Evolutionary conservation across 1,140 invertebrate genomes (phyloP).

Genomic region (Cepaea nemoralis): DNA sequence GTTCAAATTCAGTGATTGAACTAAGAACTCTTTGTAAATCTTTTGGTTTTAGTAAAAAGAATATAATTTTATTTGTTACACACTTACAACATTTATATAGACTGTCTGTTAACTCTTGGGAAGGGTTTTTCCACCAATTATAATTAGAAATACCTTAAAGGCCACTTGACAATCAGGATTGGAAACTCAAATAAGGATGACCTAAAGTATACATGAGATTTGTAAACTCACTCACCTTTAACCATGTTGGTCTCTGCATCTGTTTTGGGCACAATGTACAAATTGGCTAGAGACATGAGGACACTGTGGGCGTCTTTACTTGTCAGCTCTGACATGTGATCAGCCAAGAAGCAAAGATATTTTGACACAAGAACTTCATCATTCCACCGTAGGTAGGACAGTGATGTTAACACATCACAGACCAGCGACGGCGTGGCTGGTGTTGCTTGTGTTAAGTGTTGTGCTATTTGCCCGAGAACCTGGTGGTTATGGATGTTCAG

Average conservation of each 20-base stretch:
- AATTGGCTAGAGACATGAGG: constrained; percentile 11
- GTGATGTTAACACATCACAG: not conserved
- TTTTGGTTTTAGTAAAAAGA: no score
- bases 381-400: constrained; percentile 29
- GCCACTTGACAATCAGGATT: no score
- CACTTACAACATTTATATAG: no score
- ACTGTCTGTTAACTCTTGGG: not conserved
- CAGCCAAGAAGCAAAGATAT: not conserved
- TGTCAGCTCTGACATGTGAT: not conserved
- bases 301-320: constrained; percentile 1
- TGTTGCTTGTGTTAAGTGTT: not conserved
- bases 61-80: no score
- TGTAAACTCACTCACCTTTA: not conserved
- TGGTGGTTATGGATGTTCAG: not conserved
- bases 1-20: no score
- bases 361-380: not conserved
- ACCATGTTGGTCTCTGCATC: not conserved
- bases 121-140: not conserved
- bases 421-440: not conserved
- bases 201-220: not conserved
- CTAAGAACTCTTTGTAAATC: no score
- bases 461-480: not conserved
- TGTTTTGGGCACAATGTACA: not conserved
- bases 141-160: no score
- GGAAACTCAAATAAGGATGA: not conserved